Conservation (phyloP, 2,113 vertebrate species). For the Myiopsitta monachus region DNA sequence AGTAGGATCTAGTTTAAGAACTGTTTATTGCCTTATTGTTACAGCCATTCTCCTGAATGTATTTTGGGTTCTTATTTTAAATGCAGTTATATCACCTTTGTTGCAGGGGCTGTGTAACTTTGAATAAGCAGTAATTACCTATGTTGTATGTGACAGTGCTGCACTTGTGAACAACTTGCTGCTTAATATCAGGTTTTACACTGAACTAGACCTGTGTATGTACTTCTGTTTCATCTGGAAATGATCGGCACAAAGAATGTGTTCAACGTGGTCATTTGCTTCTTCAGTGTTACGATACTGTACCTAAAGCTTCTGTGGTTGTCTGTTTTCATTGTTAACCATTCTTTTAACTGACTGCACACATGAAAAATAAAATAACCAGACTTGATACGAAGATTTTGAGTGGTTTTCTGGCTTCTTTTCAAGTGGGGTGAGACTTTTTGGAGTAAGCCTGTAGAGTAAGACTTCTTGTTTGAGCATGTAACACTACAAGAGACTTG, state of each 20-base stretch:
- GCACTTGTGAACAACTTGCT: conserved; percentile 36
- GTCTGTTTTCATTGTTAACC: conserved; percentile 54
- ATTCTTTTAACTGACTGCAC: conserved; percentile 61
- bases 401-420: not conserved
- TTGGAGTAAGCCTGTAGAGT: not conserved
- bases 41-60: conserved; percentile 49
- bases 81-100: conserved; percentile 19
- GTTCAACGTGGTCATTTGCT: conserved; percentile 7
- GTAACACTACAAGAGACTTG: not conserved
- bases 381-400: not conserved
- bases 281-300: conserved; percentile 38
- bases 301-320: conserved; percentile 64
- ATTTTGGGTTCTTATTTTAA: conserved; percentile 24
- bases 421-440: not conserved
- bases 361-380: conserved; percentile 65
- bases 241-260: conserved; percentile 2
- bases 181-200: conserved; percentile 49
- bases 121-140: not conserved
- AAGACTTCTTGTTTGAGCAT: not conserved
- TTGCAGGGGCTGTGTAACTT: conserved; percentile 29
- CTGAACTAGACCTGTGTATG: conserved; percentile 31
- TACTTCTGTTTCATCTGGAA: not conserved
- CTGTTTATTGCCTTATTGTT: conserved; percentile 54
- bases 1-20: conserved; percentile 37
- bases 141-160: not conserved